Conservation (phyloP, 35 echinoderm and acorn worm species). For the Hemicentrotus pulcherrimus region DNA sequence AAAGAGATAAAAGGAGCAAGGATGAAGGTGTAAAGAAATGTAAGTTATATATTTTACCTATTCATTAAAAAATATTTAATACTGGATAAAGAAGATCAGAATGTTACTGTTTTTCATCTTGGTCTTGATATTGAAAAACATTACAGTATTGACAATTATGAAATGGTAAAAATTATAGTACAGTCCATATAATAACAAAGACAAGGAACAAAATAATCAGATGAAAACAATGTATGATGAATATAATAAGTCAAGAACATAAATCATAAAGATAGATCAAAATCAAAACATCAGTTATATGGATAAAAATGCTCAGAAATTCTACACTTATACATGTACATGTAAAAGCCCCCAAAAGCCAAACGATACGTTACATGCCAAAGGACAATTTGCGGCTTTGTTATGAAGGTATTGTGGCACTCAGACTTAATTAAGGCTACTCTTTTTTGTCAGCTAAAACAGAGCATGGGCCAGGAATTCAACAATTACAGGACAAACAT, state of each 20-base stretch:
- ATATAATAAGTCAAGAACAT: too few species aligned
- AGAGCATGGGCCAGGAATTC: neutral
- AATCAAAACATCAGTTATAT: too few species aligned
- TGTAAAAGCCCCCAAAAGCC: neutral
- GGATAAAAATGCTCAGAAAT: neutral
- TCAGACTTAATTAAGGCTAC: neutral
- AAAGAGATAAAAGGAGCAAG: neutral
- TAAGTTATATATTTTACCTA: neutral
- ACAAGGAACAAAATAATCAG: too few species aligned
- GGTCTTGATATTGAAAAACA: neutral
- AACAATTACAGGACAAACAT: neutral
- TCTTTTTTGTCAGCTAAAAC: neutral
- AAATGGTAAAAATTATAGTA: too few species aligned
- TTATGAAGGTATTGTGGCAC: neutral
- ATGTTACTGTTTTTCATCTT: neutral
- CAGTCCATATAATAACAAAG: too few species aligned
- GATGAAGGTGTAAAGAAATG: neutral
- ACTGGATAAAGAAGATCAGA: too few species aligned
- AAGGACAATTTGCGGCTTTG: neutral
- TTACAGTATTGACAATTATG: too few species aligned
- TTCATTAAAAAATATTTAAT: neutral
- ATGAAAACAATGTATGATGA: too few species aligned
- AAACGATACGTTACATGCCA: neutral
- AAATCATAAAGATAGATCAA: neutral
- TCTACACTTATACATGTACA: neutral